phyloP scores from a whole-genome alignment of 2,888 invertebrate genomes.

The Pandemis heparana region DNA sequence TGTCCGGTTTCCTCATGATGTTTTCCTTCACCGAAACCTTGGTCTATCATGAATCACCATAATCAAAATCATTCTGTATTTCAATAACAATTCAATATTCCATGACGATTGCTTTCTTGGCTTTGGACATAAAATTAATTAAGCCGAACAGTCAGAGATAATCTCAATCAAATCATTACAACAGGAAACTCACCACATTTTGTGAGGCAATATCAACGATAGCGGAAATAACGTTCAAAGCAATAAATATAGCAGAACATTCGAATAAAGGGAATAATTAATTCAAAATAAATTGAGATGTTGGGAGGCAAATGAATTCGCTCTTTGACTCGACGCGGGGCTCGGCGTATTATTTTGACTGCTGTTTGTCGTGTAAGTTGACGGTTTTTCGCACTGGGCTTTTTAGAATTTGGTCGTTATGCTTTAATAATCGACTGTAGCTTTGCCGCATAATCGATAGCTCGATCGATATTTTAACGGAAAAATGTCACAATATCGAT shows the following conservation, averaged over 20 bases:
- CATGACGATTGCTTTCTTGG: neutral
- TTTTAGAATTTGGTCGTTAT: neutral
- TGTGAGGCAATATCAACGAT: neutral
- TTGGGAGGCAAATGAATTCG: constrained; percentile 18
- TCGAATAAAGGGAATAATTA: constrained; percentile 24
- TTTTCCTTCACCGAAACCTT: too few species aligned
- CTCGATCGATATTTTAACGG: too few species aligned
- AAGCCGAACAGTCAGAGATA: constrained; percentile 1
- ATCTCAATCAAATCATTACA: neutral
- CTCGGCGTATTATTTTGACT: constrained; percentile 18
- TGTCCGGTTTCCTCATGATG: too few species aligned
- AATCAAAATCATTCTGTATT: neutral
- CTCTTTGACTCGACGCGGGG: constrained; percentile 26
- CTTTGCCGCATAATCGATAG: too few species aligned
- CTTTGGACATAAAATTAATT: neutral
- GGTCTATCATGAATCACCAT: too few species aligned
- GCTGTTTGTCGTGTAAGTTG: constrained; percentile 17
- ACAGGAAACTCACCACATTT: constrained; percentile 9
- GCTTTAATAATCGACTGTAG: too few species aligned
- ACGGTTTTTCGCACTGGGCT: constrained; percentile 13
- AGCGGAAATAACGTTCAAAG: constrained; percentile 11
- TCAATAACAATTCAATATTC: neutral
- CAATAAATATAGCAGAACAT: neutral
- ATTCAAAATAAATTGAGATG: constrained; percentile 21
- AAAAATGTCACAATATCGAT: too few species aligned